Percentiles rank a stretch among this genome's conserved stretches.
Evolutionary conservation across 2,888 invertebrate species (phyloP).

Genomic region (Physocephala rufipes): DNA sequence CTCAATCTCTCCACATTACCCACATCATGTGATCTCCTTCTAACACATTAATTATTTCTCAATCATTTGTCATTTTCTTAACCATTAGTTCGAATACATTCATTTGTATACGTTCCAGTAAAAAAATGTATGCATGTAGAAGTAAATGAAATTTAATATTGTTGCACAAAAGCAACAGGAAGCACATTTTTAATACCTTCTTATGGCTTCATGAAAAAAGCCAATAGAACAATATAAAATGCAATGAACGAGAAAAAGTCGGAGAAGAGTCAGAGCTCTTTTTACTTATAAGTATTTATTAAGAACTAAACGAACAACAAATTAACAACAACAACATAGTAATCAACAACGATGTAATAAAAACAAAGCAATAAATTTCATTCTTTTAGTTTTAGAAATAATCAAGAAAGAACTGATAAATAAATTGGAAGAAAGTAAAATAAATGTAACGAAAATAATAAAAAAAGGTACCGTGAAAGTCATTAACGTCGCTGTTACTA

Average conservation of each 20-base stretch:
- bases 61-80: too few relatives aligned
- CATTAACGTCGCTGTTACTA: slow-evolving; percentile 47
- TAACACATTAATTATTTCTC: too few relatives aligned
- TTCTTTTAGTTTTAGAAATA: too few relatives aligned
- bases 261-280: background rate
- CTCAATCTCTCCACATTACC: slow-evolving; percentile 1
- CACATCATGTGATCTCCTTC: background rate
- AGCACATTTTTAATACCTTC: background rate
- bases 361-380: too few relatives aligned
- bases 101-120: too few relatives aligned
- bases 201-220: slow-evolving; percentile 24
- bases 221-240: slow-evolving; percentile 3
- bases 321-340: background rate
- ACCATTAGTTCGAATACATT: too few relatives aligned
- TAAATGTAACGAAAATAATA: background rate
- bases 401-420: slow-evolving; percentile 18
- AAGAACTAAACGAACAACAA: background rate
- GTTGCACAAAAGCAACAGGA: too few relatives aligned
- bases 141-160: too few relatives aligned
- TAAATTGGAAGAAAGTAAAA: background rate
- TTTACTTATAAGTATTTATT: background rate
- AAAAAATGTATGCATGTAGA: too few relatives aligned
- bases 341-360: background rate
- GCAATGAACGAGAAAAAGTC: background rate
- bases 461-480: slow-evolving; percentile 49